A percentile compares a stretch with the other conserved stretches of the same genome.
phyloP scores from a whole-genome alignment of 2,797 vertebrate genomes.

The Orestias chungarensis region DNA sequence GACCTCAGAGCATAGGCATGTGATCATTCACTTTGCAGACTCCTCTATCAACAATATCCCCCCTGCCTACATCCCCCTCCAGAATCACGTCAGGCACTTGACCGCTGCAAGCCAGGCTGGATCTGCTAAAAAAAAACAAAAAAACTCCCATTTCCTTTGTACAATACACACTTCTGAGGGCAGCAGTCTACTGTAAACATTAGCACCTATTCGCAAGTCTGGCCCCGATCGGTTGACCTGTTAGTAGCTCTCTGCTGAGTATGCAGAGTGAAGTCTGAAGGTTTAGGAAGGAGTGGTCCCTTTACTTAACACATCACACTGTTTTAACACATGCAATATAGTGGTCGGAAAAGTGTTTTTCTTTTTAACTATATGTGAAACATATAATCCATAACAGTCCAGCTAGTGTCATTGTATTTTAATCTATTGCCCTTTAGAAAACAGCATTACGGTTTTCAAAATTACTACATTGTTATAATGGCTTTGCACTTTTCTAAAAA shows the following conservation, averaged over 20 bases:
- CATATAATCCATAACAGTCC: slow-evolving; percentile 5
- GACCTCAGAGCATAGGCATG: slow-evolving; percentile 77
- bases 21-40: slow-evolving; percentile 76
- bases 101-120: slow-evolving; percentile 23
- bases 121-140: too few species aligned
- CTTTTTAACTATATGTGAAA: slow-evolving; percentile 19
- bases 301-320: slow-evolving; percentile 34
- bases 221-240: slow-evolving; percentile 47
- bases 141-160: slow-evolving; percentile 64
- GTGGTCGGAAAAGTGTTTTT: slow-evolving; percentile 21
- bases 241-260: slow-evolving; percentile 59
- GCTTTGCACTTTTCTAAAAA: background rate
- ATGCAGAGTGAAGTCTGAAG: slow-evolving; percentile 46
- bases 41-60: slow-evolving; percentile 57
- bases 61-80: background rate
- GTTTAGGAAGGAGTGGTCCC: slow-evolving; percentile 27
- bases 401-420: slow-evolving; percentile 19
- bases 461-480: background rate
- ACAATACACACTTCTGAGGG: slow-evolving; percentile 67
- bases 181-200: slow-evolving; percentile 72
- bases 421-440: background rate
- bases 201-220: slow-evolving; percentile 63
- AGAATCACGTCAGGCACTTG: slow-evolving; percentile 36
- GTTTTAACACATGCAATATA: slow-evolving; percentile 31
- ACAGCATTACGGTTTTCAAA: background rate